These are phyloP conservation scores for Oscheius sp. DNA, from an alignment of 1,140 invertebrate genomes.

Conservation along the genomic window DNA sequence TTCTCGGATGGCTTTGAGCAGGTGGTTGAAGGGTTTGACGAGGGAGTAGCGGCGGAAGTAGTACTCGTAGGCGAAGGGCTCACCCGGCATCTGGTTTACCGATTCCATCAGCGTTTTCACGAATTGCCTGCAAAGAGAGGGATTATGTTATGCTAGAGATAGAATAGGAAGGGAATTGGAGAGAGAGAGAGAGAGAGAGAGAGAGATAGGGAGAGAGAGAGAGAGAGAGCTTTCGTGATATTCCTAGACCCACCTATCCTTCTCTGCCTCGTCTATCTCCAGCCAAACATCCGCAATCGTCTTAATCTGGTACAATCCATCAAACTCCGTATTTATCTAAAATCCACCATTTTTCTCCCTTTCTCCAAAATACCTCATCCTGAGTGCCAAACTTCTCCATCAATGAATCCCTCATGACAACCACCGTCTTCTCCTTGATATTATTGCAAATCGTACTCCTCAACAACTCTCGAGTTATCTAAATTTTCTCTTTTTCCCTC, in stretches of 20 bases:
- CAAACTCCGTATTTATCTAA: slow-evolving; percentile 4
- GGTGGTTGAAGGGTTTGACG: slow-evolving; percentile 26
- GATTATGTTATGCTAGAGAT: background rate
- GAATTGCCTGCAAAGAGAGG: slow-evolving; percentile 15
- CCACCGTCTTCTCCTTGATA: background rate
- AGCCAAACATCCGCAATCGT: slow-evolving; percentile 28
- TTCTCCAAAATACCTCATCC: slow-evolving; percentile 2
- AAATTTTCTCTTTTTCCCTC: background rate
- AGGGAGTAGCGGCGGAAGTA: slow-evolving; percentile 26
- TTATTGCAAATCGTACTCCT: background rate
- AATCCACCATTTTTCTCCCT: background rate
- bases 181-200: too few species aligned
- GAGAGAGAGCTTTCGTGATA: background rate
- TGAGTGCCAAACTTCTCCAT: slow-evolving; percentile 29
- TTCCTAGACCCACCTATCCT: background rate
- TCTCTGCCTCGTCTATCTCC: slow-evolving; percentile 21
- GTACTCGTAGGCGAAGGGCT: slow-evolving; percentile 34
- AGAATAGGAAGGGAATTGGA: too few species aligned
- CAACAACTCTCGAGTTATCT: background rate
- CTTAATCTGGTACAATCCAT: slow-evolving; percentile 22
- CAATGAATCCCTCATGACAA: slow-evolving; percentile 26
- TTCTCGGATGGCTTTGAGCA: slow-evolving; percentile 17
- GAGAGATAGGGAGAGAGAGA: too few species aligned
- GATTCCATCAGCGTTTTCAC: slow-evolving; percentile 31
- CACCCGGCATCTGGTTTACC: slow-evolving; percentile 7